A percentile compares a stretch with the other conserved stretches of the same genome.
Conservation (phyloP, 2,113 vertebrate genomes). For the Porphyrio hochstetteri region DNA sequence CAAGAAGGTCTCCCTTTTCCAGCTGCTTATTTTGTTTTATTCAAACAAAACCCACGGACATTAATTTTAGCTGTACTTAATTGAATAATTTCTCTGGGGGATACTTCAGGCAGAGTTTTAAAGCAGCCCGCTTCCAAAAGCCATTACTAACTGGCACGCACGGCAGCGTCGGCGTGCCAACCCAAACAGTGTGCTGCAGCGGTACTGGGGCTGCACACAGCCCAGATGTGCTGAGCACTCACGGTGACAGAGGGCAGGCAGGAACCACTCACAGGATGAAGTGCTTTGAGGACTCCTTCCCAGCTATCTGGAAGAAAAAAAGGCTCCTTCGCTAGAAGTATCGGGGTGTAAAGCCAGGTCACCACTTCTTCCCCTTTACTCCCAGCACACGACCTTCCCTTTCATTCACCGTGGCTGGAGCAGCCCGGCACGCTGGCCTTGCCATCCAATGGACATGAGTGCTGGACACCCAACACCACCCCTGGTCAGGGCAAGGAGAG, state of each 20-base stretch:
- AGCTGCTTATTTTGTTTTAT: constrained; percentile 80
- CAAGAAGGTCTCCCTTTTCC: constrained; percentile 67
- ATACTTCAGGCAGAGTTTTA: constrained; percentile 77
- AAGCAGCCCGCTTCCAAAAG: constrained; percentile 80
- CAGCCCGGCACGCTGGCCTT: neutral
- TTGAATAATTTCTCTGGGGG: constrained; percentile 88
- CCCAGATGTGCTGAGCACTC: constrained; percentile 81
- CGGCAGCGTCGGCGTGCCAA: constrained; percentile 80
- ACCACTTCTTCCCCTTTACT: constrained; percentile 6
- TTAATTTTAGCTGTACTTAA: constrained; percentile 88
- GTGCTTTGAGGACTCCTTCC: constrained; percentile 64
- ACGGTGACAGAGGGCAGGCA: constrained; percentile 82
- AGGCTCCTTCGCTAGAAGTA: constrained; percentile 58
- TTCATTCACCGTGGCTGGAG: accelerated
- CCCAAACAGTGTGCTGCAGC: constrained; percentile 81
- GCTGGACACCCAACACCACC: no score
- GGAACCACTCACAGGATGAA: constrained; percentile 79
- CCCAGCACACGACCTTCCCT: neutral
- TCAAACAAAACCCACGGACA: constrained; percentile 80
- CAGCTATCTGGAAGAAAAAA: constrained; percentile 70
- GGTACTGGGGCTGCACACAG: constrained; percentile 83
- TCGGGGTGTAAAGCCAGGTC: neutral
- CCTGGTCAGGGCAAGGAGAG: no score
- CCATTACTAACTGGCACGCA: constrained; percentile 89
- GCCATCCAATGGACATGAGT: neutral